Evolutionary conservation across 2,888 invertebrate genomes (phyloP).

Genomic region (Lordiphosa fenestrarum): DNA sequence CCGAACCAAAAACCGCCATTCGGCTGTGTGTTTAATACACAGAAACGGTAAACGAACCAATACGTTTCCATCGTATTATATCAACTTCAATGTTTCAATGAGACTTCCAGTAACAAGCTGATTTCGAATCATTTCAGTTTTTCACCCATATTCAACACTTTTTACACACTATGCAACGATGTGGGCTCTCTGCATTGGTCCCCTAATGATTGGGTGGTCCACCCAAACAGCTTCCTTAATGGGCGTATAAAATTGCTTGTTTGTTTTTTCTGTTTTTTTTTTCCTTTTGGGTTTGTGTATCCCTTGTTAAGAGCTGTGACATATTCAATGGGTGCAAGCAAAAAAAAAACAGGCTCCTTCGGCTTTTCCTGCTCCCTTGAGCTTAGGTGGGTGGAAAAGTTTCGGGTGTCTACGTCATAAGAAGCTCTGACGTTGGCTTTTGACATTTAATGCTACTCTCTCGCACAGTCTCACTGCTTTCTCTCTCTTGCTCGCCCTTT

Average conservation of each 20-base stretch:
- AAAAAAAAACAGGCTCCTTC: constrained; percentile 5
- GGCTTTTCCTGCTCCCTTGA: constrained; percentile 1
- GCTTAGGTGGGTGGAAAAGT: constrained; percentile 30
- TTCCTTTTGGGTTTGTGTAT: constrained; percentile 13
- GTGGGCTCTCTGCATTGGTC: neutral
- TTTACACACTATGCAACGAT: too few species aligned
- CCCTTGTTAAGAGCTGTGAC: constrained; percentile 14
- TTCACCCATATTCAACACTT: too few species aligned
- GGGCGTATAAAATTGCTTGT: constrained; percentile 16
- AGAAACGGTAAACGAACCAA: too few species aligned
- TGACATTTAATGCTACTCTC: constrained; percentile 54
- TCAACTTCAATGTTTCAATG: too few species aligned
- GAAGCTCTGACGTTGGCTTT: constrained; percentile 46
- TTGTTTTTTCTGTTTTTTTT: constrained; percentile 14
- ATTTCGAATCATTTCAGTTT: too few species aligned
- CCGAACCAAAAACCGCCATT: too few species aligned
- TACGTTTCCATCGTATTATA: too few species aligned
- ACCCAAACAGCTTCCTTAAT: constrained; percentile 28
- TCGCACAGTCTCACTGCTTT: neutral
- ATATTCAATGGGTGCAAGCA: neutral
- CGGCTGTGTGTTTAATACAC: too few species aligned
- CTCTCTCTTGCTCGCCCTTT: too few species aligned
- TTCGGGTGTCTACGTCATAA: constrained; percentile 53
- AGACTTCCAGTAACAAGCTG: too few species aligned
- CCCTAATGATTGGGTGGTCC: constrained; percentile 6